phyloP scores from a whole-genome alignment of 2,113 vertebrate species.

The Megaceryle maxima region DNA sequence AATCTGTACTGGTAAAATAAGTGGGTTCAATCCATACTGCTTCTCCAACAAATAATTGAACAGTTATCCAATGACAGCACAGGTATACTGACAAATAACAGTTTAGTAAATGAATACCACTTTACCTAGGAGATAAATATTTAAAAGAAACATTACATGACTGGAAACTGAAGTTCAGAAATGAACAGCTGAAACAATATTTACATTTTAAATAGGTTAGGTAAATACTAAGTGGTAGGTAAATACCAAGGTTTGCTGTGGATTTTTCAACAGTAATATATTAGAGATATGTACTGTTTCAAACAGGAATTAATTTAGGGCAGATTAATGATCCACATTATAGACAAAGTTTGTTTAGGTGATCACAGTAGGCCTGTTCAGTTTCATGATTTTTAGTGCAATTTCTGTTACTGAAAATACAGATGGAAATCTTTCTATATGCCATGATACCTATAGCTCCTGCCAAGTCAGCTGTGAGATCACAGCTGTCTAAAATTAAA shows the following conservation, averaged over 20 bases:
- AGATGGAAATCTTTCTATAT: background rate
- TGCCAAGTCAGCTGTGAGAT: background rate
- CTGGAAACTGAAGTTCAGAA: background rate
- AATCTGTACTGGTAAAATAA: background rate
- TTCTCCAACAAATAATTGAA: background rate
- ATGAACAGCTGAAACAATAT: background rate
- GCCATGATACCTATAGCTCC: background rate
- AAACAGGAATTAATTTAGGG: background rate
- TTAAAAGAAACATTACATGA: background rate
- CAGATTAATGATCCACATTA: background rate
- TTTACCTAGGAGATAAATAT: background rate
- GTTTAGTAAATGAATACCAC: background rate
- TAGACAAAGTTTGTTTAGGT: background rate
- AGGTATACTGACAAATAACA: background rate
- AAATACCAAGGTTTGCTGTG: background rate
- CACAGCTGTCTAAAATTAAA: background rate
- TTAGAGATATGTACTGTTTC: background rate
- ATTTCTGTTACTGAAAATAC: background rate
- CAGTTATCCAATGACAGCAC: background rate
- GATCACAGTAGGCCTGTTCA: background rate
- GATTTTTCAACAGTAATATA: background rate
- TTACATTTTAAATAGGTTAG: background rate
- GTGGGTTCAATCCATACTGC: background rate
- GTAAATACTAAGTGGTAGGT: background rate
- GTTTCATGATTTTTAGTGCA: background rate